Percentiles rank a stretch among this genome's conserved stretches.
These are phyloP conservation scores for Henicopernis longicauda DNA, from an alignment of 2,113 vertebrate genomes.

Conservation along the genomic window DNA sequence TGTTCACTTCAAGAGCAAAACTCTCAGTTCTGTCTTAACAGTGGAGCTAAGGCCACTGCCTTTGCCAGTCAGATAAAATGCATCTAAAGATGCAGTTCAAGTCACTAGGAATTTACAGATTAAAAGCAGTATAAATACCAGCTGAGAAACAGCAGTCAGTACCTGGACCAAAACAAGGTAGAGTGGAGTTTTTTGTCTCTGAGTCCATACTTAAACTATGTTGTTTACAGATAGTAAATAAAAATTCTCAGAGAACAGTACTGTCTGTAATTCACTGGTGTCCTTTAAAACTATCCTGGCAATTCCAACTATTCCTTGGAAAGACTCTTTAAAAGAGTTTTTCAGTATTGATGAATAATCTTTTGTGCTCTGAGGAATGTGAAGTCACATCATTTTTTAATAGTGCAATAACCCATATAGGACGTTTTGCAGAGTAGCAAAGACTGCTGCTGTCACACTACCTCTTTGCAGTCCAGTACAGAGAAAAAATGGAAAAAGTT, in stretches of 20 bases:
- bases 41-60: neutral
- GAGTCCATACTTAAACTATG: neutral
- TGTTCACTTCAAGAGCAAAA: neutral
- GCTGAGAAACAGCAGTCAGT: neutral
- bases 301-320: slow-evolving; percentile 71
- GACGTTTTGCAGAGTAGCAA: slow-evolving; percentile 35
- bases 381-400: slow-evolving; percentile 41
- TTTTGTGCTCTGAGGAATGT: slow-evolving; percentile 71
- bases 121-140: neutral
- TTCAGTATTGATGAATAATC: slow-evolving; percentile 67
- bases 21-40: neutral
- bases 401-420: neutral
- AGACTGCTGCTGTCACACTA: neutral
- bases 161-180: neutral
- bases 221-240: slow-evolving; percentile 43
- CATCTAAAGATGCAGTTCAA: neutral
- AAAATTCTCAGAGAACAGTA: slow-evolving; percentile 43
- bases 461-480: neutral
- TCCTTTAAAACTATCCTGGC: slow-evolving; percentile 57
- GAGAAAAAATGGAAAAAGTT: neutral
- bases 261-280: slow-evolving; percentile 46
- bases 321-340: slow-evolving; percentile 53
- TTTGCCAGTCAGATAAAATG: neutral
- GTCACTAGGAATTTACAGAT: neutral
- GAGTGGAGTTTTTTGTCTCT: neutral